Evolutionary conservation across 1,140 invertebrate genomes (phyloP).

Genomic region (Chelonus insularis): DNA sequence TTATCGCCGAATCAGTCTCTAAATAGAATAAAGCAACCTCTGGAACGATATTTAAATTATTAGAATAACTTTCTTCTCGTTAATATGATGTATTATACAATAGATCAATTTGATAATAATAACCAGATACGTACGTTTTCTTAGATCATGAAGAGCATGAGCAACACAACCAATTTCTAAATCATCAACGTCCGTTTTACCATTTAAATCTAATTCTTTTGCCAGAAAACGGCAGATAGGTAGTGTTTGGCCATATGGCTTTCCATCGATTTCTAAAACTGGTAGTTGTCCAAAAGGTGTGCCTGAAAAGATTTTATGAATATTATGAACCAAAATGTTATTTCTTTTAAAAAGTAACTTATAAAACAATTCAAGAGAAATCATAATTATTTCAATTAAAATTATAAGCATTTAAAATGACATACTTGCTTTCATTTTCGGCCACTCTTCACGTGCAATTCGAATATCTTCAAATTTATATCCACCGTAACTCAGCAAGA

Average conservation of each 20-base stretch:
- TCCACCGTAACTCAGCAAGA: constrained; percentile 67
- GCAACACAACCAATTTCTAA: constrained; percentile 51
- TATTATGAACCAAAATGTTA: constrained; percentile 6
- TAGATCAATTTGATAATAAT: too few relatives aligned
- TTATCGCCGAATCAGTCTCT: constrained; percentile 42
- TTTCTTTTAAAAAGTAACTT: background rate
- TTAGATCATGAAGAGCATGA: constrained; percentile 45
- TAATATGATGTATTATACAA: too few relatives aligned
- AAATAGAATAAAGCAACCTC: constrained; percentile 40
- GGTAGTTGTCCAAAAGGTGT: constrained; percentile 64
- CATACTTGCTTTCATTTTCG: constrained; percentile 58
- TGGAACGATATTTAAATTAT: constrained; percentile 13
- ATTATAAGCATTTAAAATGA: too few relatives aligned
- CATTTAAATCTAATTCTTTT: constrained; percentile 58
- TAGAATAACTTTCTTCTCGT: too few relatives aligned
- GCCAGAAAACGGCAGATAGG: constrained; percentile 64
- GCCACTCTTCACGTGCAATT: constrained; percentile 57
- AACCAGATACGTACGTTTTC: constrained; percentile 47
- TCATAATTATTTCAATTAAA: too few relatives aligned
- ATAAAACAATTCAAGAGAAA: background rate
- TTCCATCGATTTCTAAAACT: constrained; percentile 63
- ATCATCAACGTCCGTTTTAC: constrained; percentile 55
- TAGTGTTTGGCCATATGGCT: constrained; percentile 57
- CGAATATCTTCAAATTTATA: constrained; percentile 70
- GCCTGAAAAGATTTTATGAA: constrained; percentile 39